Evolutionary conservation across 2,113 vertebrate genomes (phyloP).

Genomic region (Willisornis vidua): DNA sequence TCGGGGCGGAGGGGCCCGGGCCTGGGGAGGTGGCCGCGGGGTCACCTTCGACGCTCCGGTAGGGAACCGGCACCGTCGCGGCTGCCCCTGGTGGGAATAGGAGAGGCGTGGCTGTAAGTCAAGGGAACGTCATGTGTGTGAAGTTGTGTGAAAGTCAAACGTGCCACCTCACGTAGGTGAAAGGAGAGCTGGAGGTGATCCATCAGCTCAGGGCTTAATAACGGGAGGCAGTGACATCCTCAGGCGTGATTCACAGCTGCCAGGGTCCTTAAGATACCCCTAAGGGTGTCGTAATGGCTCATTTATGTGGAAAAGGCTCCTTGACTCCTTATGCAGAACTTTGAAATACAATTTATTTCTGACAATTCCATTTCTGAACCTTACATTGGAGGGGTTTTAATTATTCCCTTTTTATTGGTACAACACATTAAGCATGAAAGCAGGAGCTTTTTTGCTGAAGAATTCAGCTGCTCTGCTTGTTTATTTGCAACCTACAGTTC

Average conservation of each 20-base stretch:
- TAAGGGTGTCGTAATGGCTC: neutral
- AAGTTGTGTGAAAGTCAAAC: conserved; percentile 1
- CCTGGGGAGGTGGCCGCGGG: neutral
- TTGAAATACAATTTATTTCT: conserved; percentile 5
- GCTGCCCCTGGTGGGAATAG: fast-evolving
- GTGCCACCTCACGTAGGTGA: neutral
- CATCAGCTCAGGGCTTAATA: neutral
- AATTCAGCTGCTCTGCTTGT: neutral
- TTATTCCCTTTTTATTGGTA: conserved; percentile 55
- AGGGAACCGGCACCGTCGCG: neutral
- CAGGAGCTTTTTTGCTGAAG: neutral
- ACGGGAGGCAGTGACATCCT: neutral
- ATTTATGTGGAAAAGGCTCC: conserved; percentile 48
- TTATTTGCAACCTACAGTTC: neutral
- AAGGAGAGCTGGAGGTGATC: neutral
- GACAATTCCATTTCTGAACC: neutral
- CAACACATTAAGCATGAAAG: neutral
- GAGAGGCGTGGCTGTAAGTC: neutral
- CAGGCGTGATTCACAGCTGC: conserved; percentile 23
- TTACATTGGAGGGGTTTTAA: conserved; percentile 36
- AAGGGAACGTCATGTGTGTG: fast-evolving
- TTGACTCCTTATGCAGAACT: conserved; percentile 20
- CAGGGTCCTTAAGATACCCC: conserved; percentile 17
- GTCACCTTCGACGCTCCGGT: neutral
- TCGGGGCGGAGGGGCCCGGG: neutral